phyloP scores from a whole-genome alignment of 1,140 invertebrate species.

The Leptonema lineaticorne region DNA sequence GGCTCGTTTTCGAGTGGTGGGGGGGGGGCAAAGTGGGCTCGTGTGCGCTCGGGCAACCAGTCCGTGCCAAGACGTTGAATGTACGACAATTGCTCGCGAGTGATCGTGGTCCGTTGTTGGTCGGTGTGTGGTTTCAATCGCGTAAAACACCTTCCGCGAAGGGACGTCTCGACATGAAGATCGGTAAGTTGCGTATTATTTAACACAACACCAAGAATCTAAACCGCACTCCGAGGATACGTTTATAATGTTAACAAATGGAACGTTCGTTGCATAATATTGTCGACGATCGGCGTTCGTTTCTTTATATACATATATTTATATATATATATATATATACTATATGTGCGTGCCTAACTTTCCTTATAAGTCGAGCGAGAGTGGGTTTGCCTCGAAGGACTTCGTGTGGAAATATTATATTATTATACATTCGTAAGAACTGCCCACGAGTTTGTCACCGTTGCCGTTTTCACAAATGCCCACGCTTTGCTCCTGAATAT shows the following conservation, averaged over 20 bases:
- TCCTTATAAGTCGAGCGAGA: too few relatives aligned
- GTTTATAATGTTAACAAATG: background rate
- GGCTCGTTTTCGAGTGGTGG: background rate
- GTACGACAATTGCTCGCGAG: constrained; percentile 38
- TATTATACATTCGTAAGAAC: too few relatives aligned
- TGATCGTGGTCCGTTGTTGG: constrained; percentile 31
- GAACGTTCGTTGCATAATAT: background rate
- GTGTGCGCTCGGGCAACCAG: constrained; percentile 13
- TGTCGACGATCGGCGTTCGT: too few relatives aligned
- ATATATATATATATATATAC: too few relatives aligned
- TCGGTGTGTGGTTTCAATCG: constrained; percentile 30
- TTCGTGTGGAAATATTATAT: too few relatives aligned
- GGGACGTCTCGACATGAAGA: constrained; percentile 7
- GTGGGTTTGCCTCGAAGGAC: too few relatives aligned
- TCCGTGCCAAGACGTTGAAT: constrained; percentile 39
- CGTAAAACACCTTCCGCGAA: constrained; percentile 35
- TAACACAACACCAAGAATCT: background rate
- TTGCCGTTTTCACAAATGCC: background rate
- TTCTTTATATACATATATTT: too few relatives aligned
- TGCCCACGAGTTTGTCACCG: too few relatives aligned
- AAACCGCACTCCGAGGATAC: too few relatives aligned
- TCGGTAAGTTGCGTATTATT: background rate
- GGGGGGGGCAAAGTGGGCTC: constrained; percentile 22
- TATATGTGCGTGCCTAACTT: too few relatives aligned
- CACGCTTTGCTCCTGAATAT: too few relatives aligned